Percentiles rank a stretch among this genome's conserved stretches.
These are phyloP conservation scores for Aphrocallistes beatrix DNA, from an alignment of 37 sponge, comb jelly and placozoan genomes.

Conservation along the genomic window DNA sequence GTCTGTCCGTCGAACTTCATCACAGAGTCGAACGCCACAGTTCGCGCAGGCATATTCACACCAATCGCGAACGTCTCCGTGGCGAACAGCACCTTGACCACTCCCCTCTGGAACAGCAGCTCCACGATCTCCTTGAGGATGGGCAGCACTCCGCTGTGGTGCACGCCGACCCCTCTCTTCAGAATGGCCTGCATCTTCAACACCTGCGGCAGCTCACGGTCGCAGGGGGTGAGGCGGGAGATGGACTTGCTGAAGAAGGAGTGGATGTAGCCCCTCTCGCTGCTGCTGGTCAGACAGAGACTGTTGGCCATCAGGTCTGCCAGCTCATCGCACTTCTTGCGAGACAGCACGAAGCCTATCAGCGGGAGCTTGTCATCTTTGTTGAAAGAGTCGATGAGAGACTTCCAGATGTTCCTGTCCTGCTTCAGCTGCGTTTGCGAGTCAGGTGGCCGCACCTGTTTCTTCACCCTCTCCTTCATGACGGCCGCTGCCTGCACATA, in stretches of 20 bases:
- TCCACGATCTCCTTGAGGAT: conserved; percentile 93
- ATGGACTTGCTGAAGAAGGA: conserved; percentile 76
- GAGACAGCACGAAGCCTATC: conserved; percentile 89
- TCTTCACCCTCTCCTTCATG: conserved; percentile 42
- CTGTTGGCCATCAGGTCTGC: conserved; percentile 53
- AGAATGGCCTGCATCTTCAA: conserved; percentile 53
- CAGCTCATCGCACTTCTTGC: conserved; percentile 68
- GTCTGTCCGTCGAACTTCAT: conserved; percentile 72
- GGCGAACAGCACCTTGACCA: conserved; percentile 86
- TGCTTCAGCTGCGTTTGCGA: conserved; percentile 22
- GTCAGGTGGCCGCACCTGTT: not conserved
- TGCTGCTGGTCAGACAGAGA: conserved; percentile 54
- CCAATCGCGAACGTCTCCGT: conserved; percentile 99
- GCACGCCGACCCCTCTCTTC: conserved; percentile 82
- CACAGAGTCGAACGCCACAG: conserved; percentile 85
- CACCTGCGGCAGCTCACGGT: conserved; percentile 77
- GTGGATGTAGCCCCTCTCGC: conserved; percentile 72
- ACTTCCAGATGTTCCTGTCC: conserved; percentile 79
- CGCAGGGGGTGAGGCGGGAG: conserved; percentile 55
- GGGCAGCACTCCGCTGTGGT: conserved; percentile 96
- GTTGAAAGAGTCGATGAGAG: conserved; percentile 51
- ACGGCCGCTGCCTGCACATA: conserved; percentile 48
- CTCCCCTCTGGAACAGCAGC: conserved; percentile 70
- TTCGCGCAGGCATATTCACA: conserved; percentile 98
- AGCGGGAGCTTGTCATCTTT: conserved; percentile 77